Evolutionary conservation across 2,888 invertebrate genomes (phyloP).

Genomic region (Adelphocoris suturalis): DNA sequence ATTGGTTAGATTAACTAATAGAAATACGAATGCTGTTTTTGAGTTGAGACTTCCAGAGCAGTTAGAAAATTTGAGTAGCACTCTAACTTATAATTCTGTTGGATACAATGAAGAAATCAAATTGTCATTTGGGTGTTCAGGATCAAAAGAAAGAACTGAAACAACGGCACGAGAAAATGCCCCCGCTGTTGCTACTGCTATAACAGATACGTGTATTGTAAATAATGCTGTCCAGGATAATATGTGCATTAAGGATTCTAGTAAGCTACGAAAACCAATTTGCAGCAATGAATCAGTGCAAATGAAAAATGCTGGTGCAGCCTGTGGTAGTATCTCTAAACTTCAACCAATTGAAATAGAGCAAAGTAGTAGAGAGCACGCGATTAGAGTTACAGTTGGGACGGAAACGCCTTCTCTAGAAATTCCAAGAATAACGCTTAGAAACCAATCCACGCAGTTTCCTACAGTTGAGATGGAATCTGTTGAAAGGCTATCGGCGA

Average conservation of each 20-base stretch:
- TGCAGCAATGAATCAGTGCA: not conserved
- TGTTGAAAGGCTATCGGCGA: constrained; percentile 9
- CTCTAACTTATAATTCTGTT: constrained; percentile 66
- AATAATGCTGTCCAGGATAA: not conserved
- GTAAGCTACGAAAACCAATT: not conserved
- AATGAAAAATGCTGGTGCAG: not conserved
- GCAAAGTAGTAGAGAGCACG: no score
- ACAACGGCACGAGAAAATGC: not conserved
- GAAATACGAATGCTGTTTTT: constrained; percentile 69
- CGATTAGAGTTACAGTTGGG: not conserved
- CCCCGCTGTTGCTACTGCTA: not conserved
- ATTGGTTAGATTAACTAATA: constrained; percentile 70
- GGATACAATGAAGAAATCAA: constrained; percentile 72
- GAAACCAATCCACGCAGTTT: constrained; percentile 56
- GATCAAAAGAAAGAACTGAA: not conserved
- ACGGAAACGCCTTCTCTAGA: not conserved
- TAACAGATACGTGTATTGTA: not conserved
- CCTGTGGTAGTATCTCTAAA: no score
- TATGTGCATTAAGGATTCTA: not conserved
- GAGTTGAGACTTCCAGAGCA: constrained; percentile 72
- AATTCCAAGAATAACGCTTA: not conserved
- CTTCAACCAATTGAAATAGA: no score
- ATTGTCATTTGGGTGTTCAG: constrained; percentile 56
- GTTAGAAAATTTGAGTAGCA: constrained; percentile 67
- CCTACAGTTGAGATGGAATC: constrained; percentile 24